A percentile compares a stretch with the other conserved stretches of the same genome.
Conservation (phyloP, 2,113 vertebrate species). For the Fulica atra region DNA sequence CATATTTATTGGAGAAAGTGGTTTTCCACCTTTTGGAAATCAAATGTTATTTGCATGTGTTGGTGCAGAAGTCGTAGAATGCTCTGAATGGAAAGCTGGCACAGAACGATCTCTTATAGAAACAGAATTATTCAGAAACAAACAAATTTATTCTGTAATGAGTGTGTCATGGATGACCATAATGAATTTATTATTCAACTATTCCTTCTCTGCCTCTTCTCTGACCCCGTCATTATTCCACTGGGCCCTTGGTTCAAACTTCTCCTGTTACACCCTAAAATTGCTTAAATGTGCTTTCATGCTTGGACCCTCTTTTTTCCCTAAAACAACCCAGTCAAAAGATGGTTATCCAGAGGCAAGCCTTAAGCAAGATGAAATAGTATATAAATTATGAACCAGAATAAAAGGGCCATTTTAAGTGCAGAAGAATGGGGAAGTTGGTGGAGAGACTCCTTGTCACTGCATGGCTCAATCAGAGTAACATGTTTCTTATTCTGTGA, state of each 20-base stretch:
- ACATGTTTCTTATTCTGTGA: neutral
- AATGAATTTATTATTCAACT: neutral
- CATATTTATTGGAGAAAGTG: neutral
- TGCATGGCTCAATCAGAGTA: neutral
- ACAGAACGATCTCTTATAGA: neutral
- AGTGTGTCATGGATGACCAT: neutral
- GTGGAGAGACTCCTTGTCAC: neutral
- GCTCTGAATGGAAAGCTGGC: neutral
- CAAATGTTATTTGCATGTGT: neutral
- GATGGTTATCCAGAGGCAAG: neutral
- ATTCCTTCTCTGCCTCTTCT: neutral
- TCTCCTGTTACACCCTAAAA: neutral
- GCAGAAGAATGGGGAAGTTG: neutral
- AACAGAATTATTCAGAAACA: neutral
- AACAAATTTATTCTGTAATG: neutral
- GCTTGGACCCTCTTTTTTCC: neutral
- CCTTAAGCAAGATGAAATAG: neutral
- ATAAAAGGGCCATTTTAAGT: neutral
- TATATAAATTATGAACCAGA: neutral
- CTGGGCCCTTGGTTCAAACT: neutral
- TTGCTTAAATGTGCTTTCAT: neutral
- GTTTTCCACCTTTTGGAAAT: neutral
- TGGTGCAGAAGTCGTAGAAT: neutral
- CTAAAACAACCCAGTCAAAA: neutral
- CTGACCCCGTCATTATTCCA: neutral